A percentile compares a stretch with the other conserved stretches of the same genome.
Conservation (phyloP, 2,797 vertebrate species). For the Esox lucius region DNA sequence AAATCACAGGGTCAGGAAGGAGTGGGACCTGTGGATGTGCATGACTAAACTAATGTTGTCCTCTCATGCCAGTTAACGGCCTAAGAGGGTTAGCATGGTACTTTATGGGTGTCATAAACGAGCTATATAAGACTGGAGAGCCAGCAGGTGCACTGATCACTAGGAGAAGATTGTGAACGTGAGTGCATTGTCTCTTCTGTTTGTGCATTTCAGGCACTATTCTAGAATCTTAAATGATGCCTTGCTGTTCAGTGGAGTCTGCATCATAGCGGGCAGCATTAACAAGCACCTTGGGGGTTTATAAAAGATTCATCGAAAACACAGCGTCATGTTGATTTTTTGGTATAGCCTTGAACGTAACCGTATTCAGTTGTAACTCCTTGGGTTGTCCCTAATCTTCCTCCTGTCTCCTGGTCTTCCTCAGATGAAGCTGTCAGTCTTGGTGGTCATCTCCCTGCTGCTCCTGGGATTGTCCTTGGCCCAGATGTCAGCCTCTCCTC, state of each 20-base stretch:
- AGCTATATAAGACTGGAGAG: constrained; percentile 52
- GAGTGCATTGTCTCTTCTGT: constrained; percentile 41
- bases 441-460: constrained; percentile 40
- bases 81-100: constrained; percentile 18
- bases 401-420: background rate
- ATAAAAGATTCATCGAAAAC: background rate
- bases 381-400: background rate
- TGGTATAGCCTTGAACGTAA: background rate
- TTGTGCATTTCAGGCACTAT: constrained; percentile 1
- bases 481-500: background rate
- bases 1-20: too few species aligned
- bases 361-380: background rate
- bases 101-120: constrained; percentile 60
- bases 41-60: too few species aligned
- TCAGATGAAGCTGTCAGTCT: constrained; percentile 58
- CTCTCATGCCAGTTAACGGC: background rate
- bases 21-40: too few species aligned
- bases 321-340: background rate
- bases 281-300: background rate
- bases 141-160: constrained; percentile 23
- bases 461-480: constrained; percentile 50
- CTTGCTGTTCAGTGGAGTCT: background rate
- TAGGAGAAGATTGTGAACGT: constrained; percentile 43
- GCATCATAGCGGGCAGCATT: background rate
- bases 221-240: background rate